phyloP scores from a whole-genome alignment of 2,797 vertebrate species.

The Chloroceryle inda region DNA sequence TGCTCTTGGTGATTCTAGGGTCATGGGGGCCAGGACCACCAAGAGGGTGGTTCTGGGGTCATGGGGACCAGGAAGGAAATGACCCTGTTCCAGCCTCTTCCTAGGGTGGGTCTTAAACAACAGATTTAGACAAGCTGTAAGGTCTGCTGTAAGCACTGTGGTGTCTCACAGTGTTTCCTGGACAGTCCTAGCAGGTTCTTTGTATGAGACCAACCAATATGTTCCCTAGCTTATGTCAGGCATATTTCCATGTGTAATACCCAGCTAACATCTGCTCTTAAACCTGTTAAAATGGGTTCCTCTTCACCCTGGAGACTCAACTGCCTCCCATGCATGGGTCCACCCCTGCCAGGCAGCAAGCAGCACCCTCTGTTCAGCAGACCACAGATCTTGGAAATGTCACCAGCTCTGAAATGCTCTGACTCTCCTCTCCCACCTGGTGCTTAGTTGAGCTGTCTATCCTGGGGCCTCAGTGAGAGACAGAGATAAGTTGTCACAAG shows the following conservation, averaged over 20 bases:
- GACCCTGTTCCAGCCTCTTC: not conserved
- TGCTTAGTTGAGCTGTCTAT: rapidly evolving
- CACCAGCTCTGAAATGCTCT: not conserved
- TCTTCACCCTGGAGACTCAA: not conserved
- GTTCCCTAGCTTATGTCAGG: not conserved
- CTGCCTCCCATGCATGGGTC: not conserved
- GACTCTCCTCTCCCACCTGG: not conserved
- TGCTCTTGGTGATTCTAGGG: not conserved
- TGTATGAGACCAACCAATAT: not conserved
- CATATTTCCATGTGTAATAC: not conserved
- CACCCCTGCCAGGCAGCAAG: rapidly evolving
- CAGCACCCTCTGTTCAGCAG: not conserved
- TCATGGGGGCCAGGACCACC: too few relatives aligned
- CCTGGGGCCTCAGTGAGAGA: not conserved
- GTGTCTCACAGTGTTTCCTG: not conserved
- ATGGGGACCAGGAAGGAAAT: not conserved
- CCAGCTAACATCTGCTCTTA: not conserved
- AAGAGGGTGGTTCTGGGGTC: too few relatives aligned
- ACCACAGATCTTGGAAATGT: not conserved
- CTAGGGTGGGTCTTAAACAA: not conserved
- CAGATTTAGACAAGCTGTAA: not conserved
- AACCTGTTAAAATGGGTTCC: not conserved
- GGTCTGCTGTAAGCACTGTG: not conserved
- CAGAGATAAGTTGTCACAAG: rapidly evolving
- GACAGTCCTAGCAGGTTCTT: not conserved